These are phyloP conservation scores for Eciton burchellii DNA, from an alignment of 1,140 invertebrate genomes.

Conservation along the genomic window DNA sequence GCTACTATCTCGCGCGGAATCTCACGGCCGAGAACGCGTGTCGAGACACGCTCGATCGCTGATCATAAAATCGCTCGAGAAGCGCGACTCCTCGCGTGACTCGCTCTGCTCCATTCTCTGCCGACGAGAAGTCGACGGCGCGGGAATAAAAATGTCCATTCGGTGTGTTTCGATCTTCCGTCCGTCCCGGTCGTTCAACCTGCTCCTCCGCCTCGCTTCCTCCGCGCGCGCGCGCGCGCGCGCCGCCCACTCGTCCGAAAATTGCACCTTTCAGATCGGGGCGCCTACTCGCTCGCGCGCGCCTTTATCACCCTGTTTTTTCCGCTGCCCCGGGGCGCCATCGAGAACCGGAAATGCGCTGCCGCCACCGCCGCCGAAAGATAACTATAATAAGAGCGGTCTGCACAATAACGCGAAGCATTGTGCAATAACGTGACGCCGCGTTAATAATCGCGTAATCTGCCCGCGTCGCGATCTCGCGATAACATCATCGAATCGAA, in stretches of 20 bases:
- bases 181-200: constrained; percentile 65
- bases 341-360: constrained; percentile 65
- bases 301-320: constrained; percentile 64
- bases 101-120: constrained; percentile 20
- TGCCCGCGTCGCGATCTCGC: no score
- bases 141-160: constrained; percentile 66
- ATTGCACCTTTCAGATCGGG: constrained; percentile 66
- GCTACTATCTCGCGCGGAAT: not conserved
- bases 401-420: constrained; percentile 14
- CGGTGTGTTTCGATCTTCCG: constrained; percentile 38
- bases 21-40: not conserved
- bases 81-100: constrained; percentile 61
- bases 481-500: no score
- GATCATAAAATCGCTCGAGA: constrained; percentile 6
- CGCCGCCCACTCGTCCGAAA: constrained; percentile 70
- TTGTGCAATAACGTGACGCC: not conserved
- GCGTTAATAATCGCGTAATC: not conserved
- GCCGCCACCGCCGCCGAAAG: constrained; percentile 40
- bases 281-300: constrained; percentile 72
- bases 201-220: constrained; percentile 34
- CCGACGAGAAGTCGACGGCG: constrained; percentile 20
- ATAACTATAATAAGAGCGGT: constrained; percentile 59
- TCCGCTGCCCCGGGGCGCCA: constrained; percentile 64
- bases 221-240: constrained; percentile 49
- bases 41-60: not conserved